Evolutionary conservation across 1,140 invertebrate species (phyloP).

Genomic region (Trypoxylus dichotomus): DNA sequence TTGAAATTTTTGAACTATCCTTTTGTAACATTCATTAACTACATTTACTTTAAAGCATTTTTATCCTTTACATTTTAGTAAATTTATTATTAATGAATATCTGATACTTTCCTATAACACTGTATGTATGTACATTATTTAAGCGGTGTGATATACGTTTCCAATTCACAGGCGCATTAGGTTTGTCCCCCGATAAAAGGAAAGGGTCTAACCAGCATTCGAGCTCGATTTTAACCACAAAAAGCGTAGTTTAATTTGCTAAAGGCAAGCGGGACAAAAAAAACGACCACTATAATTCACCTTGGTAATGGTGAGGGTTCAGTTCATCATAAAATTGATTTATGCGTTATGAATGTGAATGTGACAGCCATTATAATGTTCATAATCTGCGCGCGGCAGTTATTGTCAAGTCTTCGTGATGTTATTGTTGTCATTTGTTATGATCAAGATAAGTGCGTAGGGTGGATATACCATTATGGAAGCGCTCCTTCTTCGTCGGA

Average conservation of each 20-base stretch:
- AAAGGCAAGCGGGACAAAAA: neutral
- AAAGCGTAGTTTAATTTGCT: neutral
- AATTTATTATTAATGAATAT: too few species aligned
- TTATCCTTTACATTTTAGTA: too few species aligned
- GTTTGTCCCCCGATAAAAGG: too few species aligned
- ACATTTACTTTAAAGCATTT: too few species aligned
- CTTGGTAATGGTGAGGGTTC: neutral
- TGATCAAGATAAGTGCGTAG: constrained; percentile 10
- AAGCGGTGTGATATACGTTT: too few species aligned
- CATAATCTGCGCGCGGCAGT: constrained; percentile 14
- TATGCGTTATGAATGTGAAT: constrained; percentile 24
- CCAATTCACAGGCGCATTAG: too few species aligned
- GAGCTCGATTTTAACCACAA: neutral
- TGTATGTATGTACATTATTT: too few species aligned
- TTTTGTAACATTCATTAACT: too few species aligned
- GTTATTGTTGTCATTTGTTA: constrained; percentile 21
- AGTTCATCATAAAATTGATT: constrained; percentile 24
- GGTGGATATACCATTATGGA: neutral
- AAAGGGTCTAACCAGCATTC: neutral
- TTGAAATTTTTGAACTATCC: too few species aligned
- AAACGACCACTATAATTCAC: constrained; percentile 8
- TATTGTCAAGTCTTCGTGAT: constrained; percentile 17
- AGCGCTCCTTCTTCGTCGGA: neutral
- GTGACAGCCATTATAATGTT: constrained; percentile 17
- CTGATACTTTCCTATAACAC: too few species aligned